Percentiles rank a stretch among this genome's conserved stretches.
phyloP scores from a whole-genome alignment of 2,797 vertebrate genomes.

The Cirrhinus mrigala region DNA sequence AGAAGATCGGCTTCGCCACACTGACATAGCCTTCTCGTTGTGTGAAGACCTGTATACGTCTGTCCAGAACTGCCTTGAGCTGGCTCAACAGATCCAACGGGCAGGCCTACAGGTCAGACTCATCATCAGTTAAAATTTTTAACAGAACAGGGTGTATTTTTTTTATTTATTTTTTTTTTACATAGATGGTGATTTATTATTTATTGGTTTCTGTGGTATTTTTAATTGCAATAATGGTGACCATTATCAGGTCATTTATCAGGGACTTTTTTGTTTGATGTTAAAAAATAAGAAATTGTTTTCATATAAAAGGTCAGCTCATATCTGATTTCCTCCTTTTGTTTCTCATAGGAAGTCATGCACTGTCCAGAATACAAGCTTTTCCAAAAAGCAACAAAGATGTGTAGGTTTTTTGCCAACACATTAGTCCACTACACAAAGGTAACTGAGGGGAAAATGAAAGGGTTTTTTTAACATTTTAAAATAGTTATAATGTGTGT shows the following conservation, averaged over 20 bases:
- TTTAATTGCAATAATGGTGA: not conserved
- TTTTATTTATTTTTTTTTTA: not conserved
- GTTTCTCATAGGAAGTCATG: slow-evolving; percentile 77
- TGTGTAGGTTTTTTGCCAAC: slow-evolving; percentile 95
- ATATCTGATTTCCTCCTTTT: slow-evolving; percentile 40
- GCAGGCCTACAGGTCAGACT: slow-evolving; percentile 77
- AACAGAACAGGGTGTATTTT: not conserved
- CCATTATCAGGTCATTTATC: not conserved
- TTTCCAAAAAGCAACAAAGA: slow-evolving; percentile 92
- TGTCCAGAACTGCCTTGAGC: slow-evolving; percentile 84
- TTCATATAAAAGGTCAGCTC: not conserved
- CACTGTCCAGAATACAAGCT: slow-evolving; percentile 84
- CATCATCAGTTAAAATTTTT: not conserved
- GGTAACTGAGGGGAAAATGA: slow-evolving; percentile 73
- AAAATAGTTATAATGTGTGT: not conserved
- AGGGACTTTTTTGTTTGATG: not conserved
- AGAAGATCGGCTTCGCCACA: slow-evolving; percentile 86
- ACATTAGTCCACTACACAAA: slow-evolving; percentile 94
- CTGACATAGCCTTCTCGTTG: slow-evolving; percentile 82
- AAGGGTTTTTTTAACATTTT: not conserved
- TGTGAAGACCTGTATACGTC: slow-evolving; percentile 86
- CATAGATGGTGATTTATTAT: not conserved
- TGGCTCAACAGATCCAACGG: slow-evolving; percentile 85
- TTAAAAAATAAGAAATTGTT: not conserved
- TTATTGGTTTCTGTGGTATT: not conserved